A percentile compares a stretch with the other conserved stretches of the same genome.
Evolutionary conservation across 2,113 vertebrate species (phyloP).

Genomic region (Mormoops blainvillei): DNA sequence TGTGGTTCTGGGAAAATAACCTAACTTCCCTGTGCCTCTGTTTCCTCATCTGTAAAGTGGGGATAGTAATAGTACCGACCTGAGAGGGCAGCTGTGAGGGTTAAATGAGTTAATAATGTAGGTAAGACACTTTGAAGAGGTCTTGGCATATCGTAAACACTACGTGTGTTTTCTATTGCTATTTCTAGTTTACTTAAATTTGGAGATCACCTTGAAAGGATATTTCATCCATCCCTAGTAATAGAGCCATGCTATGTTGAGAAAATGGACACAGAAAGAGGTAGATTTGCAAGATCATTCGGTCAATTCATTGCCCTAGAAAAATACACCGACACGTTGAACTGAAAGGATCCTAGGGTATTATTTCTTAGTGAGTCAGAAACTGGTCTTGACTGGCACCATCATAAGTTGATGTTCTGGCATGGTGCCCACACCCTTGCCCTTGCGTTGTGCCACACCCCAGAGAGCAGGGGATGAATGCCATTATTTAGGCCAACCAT

Average conservation of each 20-base stretch:
- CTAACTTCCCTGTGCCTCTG: background rate
- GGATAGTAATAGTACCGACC: background rate
- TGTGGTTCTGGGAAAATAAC: background rate
- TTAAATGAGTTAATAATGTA: background rate
- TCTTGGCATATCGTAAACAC: background rate
- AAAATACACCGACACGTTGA: background rate
- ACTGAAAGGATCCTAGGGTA: background rate
- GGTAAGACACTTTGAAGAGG: background rate
- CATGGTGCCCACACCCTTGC: background rate
- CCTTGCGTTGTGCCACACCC: background rate
- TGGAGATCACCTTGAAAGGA: background rate
- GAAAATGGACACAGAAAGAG: background rate
- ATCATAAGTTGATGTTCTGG: background rate
- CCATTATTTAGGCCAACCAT: background rate
- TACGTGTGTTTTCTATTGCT: background rate
- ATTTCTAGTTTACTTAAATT: slow-evolving; percentile 3
- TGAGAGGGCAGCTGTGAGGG: background rate
- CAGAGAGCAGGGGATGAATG: background rate
- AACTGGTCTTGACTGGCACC: background rate
- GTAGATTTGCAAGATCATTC: background rate
- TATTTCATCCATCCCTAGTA: background rate
- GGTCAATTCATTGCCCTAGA: background rate
- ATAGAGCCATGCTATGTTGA: background rate
- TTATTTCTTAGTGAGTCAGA: background rate
- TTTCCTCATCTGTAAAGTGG: background rate